Evolutionary conservation across 1,140 invertebrate species (phyloP), one percentile per base, ranked within the genome.

Genomic region (Stenopsyche tienmushanensis): DNA sequence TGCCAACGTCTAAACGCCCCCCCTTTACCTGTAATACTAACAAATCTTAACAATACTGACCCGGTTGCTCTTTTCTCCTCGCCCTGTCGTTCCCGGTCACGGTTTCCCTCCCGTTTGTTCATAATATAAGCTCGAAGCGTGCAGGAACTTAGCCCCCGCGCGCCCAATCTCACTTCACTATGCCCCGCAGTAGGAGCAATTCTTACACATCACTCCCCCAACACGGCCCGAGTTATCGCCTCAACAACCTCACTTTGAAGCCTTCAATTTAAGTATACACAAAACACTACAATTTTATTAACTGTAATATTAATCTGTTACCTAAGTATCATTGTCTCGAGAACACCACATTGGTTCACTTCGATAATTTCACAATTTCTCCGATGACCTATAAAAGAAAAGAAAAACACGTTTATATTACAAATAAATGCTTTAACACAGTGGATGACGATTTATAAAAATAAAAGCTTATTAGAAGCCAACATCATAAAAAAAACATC

Each of bases 101-200:
- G 78, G 73, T 72, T 79, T 72, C 74, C 75, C 55, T 79, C 78
- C 71, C 78, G 77, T 70, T 79, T 81, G 75, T 81, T 81, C 79
- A 81, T 81, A 77, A 78, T 80, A 79, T 75, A 77, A 74, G 78
- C 74, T 52, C 72, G 50, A 71, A 72, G 72, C 75, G 74, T 77
- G 72, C 70, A 72, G 76, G 78, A 75, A 69, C 72, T 68, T 65
- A 62, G 69, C 24, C 62, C 64, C 60, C 65, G 58, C 69, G 62
- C 69, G 45, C 65, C 57, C 63, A 70, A 62, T 57, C 69, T 66
- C 65, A 70, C 69, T 55, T 67, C 52, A 64, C 60, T 42, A 29
- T 53, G 42, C 62, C 55, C 62, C 60, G 41, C 26, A 18, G n/a
- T 20, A n/a, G 25, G 26, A 3, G 18, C 62, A 49, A 60, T 21